Base-by-base conservation (phyloP, 2,113 vertebrate species). In the Megaceryle torquata region DNA sequence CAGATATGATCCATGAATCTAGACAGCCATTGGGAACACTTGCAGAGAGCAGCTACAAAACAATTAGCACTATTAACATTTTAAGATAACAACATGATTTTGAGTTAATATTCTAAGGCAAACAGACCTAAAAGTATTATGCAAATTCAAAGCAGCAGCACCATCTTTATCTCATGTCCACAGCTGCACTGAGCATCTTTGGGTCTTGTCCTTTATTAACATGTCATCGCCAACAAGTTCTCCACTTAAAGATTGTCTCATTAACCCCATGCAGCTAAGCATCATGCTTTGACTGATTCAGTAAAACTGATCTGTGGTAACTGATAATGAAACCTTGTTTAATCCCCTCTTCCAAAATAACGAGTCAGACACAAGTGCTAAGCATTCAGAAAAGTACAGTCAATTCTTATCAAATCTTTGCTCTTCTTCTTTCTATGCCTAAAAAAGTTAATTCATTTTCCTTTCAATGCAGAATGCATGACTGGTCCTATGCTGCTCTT, bases 271-370 rank as follows among this genome's bases (percentile, higher is more conserved):
- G 75, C 33, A 91, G 85, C 83, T 96, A 88, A 96, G 91, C 77
- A 96, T 88, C 86, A 81, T 90, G 88, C 65, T 95, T 93, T 93
- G 91, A 95, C 53, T 91, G 91, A 88, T 88, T 92, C 74, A 86
- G 65, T 78, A 91, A 76, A 95, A 94, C 53, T 80, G 92, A 96
- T 95, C 86, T 79, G 67, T 19, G 13, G 79, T 46, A 84, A 86
- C 64, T 77, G 83, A 93, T 95, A 96, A 96, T 71, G 84, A 94
- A 95, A 95, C 50, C 60, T 67, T 93, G 12, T 96, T 94, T 97
- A 97, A 97, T 94, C 94, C 44, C 64, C 21, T 87, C 65, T 91
- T 95, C 70, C 80, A 89, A 92, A 92, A 86, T 67, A 91, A 93
- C 2, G 1, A 95, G 41, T 85, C 82, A 88, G 95, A 95, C 48